These are phyloP conservation scores for Laspeyria flexula DNA, from an alignment of 2,888 invertebrate genomes.

Conservation along the genomic window DNA sequence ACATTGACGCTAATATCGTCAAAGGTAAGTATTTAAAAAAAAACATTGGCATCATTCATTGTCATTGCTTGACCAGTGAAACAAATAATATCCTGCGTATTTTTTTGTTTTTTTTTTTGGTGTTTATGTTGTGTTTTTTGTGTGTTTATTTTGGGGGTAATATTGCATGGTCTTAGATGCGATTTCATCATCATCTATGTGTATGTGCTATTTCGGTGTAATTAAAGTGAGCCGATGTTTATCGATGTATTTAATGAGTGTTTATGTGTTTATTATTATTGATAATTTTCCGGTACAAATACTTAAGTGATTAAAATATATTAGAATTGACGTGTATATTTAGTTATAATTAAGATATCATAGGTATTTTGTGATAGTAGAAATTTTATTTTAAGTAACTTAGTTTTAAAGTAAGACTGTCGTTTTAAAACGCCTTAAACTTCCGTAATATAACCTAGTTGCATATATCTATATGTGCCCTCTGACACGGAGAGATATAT, in stretches of 20 bases:
- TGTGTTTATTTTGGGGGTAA: slow-evolving; percentile 11
- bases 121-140: slow-evolving; percentile 9
- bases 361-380: too few relatives aligned
- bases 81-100: slow-evolving; percentile 65
- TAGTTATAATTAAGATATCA: too few relatives aligned
- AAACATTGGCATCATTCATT: slow-evolving; percentile 51
- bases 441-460: too few relatives aligned
- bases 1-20: slow-evolving; percentile 92
- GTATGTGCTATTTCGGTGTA: slow-evolving; percentile 39
- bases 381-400: too few relatives aligned
- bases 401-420: too few relatives aligned
- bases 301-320: too few relatives aligned
- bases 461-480: not conserved
- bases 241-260: slow-evolving; percentile 20
- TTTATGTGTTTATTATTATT: slow-evolving; percentile 2
- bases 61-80: slow-evolving; percentile 63
- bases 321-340: too few relatives aligned
- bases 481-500: not conserved
- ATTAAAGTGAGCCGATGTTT: slow-evolving; percentile 16
- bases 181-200: slow-evolving; percentile 43
- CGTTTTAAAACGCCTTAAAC: too few relatives aligned
- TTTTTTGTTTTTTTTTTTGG: slow-evolving; percentile 32
- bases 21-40: slow-evolving; percentile 87
- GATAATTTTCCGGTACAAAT: not conserved
- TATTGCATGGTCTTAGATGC: slow-evolving; percentile 41